Percentiles rank a stretch among this genome's conserved stretches.
phyloP scores from a whole-genome alignment of 2,797 vertebrate species.

The Telmatherina bonti region DNA sequence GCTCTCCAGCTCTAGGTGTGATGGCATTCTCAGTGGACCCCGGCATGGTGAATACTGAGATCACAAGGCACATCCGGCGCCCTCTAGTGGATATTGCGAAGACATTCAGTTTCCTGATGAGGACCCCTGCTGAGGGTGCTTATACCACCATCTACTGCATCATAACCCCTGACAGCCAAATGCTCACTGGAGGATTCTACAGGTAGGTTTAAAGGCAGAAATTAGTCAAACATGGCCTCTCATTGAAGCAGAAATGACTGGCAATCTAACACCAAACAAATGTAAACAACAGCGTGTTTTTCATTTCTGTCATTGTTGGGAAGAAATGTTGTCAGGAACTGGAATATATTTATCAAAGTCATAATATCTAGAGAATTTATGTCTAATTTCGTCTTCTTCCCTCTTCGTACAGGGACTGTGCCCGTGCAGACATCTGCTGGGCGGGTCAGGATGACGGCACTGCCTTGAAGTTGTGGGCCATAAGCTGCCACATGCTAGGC shows the following conservation, averaged over 20 bases:
- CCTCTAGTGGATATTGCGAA: conserved; percentile 56
- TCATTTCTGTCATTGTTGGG: too few species aligned
- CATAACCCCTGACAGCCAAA: conserved; percentile 71
- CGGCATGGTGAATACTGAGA: conserved; percentile 72
- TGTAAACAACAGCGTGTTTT: too few species aligned
- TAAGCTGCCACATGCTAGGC: conserved; percentile 81
- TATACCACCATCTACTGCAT: conserved; percentile 75
- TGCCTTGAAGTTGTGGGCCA: conserved; percentile 79
- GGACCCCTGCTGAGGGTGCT: conserved; percentile 79
- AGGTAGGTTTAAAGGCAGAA: conserved; percentile 64
- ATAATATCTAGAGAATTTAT: too few species aligned
- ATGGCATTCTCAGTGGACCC: conserved; percentile 77
- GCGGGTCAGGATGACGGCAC: conserved; percentile 76
- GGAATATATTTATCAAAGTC: too few species aligned
- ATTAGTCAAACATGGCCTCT: not conserved
- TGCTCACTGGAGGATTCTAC: conserved; percentile 77
- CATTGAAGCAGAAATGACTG: not conserved
- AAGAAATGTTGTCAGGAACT: too few species aligned
- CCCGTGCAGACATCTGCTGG: conserved; percentile 47
- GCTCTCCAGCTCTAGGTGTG: conserved; percentile 71
- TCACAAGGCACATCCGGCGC: conserved; percentile 62
- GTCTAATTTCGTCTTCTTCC: not conserved
- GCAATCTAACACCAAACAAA: not conserved
- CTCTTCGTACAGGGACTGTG: conserved; percentile 69
- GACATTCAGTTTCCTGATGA: conserved; percentile 60